These are phyloP conservation scores for Cheilosia pagana DNA, from an alignment of 2,888 invertebrate species.

Conservation along the genomic window DNA sequence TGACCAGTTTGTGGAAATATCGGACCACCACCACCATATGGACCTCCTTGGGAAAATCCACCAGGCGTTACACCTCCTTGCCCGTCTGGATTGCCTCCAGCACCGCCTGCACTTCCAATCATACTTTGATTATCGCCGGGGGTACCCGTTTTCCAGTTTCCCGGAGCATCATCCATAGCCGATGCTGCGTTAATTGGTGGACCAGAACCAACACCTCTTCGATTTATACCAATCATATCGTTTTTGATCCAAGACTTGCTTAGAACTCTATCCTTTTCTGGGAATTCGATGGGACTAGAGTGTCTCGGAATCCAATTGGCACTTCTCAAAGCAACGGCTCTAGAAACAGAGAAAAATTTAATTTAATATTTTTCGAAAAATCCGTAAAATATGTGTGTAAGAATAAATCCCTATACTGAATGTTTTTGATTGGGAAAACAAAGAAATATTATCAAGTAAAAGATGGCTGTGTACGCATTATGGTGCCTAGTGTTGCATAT, in stretches of 20 bases:
- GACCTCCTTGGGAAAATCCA: constrained; percentile 85
- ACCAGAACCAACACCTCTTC: constrained; percentile 86
- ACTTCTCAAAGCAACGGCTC: background rate
- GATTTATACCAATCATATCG: constrained; percentile 89
- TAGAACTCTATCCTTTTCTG: constrained; percentile 3
- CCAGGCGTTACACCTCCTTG: constrained; percentile 87
- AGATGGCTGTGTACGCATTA: too few relatives aligned
- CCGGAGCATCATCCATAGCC: constrained; percentile 90
- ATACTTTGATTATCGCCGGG: constrained; percentile 81
- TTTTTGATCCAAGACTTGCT: constrained; percentile 7
- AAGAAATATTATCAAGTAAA: too few relatives aligned
- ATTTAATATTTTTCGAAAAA: background rate
- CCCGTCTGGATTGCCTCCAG: constrained; percentile 86
- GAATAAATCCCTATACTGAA: too few relatives aligned
- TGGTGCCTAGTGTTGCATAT: too few relatives aligned
- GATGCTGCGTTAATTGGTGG: constrained; percentile 88
- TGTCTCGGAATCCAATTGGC: background rate
- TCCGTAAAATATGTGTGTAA: background rate
- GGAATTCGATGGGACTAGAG: background rate
- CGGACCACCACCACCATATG: constrained; percentile 84
- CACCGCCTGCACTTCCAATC: constrained; percentile 83
- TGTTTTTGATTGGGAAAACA: too few relatives aligned
- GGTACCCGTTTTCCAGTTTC: constrained; percentile 90
- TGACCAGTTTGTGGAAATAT: constrained; percentile 89
- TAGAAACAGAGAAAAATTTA: background rate